phyloP scores from a whole-genome alignment of 2,797 vertebrate species.

The Acestrorhynchus altus region DNA sequence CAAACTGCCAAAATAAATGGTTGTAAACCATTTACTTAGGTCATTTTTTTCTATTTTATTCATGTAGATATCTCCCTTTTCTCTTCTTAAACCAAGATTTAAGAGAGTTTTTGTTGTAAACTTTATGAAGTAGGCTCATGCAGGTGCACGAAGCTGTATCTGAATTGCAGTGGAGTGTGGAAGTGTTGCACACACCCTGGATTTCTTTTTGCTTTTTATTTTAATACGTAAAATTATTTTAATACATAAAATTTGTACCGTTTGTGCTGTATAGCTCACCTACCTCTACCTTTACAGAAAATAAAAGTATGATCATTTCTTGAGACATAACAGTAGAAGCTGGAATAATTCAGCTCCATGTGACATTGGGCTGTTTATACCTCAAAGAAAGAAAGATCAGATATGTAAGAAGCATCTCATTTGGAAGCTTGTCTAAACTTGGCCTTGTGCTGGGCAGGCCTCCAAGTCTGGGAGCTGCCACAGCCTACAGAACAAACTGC shows the following conservation, averaged over 20 bases:
- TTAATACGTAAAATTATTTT: too few species aligned
- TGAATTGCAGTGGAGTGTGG: background rate
- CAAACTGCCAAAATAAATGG: too few species aligned
- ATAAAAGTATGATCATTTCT: background rate
- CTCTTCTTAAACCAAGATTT: constrained; percentile 1
- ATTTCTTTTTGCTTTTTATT: background rate
- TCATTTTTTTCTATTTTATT: too few species aligned
- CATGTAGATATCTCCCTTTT: background rate
- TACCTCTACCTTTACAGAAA: background rate
- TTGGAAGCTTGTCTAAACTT: constrained; percentile 42
- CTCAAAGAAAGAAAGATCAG: background rate
- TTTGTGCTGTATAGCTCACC: too few species aligned
- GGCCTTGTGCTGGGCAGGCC: constrained; percentile 27
- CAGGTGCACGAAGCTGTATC: background rate
- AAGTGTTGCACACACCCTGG: background rate
- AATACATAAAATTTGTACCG: too few species aligned
- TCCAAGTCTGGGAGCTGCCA: constrained; percentile 37
- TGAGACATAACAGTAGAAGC: constrained; percentile 6
- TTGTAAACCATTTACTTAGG: too few species aligned
- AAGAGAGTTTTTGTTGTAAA: background rate
- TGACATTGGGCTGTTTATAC: background rate
- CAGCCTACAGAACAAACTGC: constrained; percentile 20
- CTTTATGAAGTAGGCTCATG: background rate
- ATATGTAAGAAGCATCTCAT: background rate
- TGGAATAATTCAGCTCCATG: background rate